Evolutionary conservation across 2,797 vertebrate genomes (phyloP).

Genomic region (Bryconaethiops microstoma): DNA sequence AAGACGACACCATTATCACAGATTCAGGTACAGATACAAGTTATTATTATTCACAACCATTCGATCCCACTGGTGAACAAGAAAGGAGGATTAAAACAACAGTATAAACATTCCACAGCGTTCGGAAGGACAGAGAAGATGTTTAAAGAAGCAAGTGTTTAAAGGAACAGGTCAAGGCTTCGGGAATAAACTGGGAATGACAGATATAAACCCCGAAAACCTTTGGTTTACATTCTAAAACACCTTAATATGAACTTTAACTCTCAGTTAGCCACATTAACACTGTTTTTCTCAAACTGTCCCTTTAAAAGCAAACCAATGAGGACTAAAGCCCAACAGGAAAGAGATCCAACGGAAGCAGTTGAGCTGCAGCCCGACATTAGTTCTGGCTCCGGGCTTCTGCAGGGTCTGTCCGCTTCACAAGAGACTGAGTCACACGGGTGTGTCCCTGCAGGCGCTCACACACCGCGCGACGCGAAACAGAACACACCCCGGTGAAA

Average conservation of each 20-base stretch:
- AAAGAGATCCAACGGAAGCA: slow-evolving; percentile 19
- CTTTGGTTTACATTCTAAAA: no score
- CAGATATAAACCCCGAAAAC: no score
- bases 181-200: no score
- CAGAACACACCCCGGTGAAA: slow-evolving; percentile 28
- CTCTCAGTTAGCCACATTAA: neutral
- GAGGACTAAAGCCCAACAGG: slow-evolving; percentile 4
- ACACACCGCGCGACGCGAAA: neutral
- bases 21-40: neutral
- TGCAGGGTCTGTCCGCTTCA: slow-evolving; percentile 12
- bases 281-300: neutral
- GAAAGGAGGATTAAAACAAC: neutral
- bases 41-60: neutral
- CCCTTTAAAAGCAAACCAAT: neutral
- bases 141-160: neutral
- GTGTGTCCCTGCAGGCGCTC: slow-evolving; percentile 11
- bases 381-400: neutral
- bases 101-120: neutral
- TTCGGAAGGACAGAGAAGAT: neutral
- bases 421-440: slow-evolving; percentile 29
- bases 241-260: neutral
- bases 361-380: slow-evolving; percentile 12
- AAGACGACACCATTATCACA: neutral
- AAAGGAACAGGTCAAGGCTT: neutral
- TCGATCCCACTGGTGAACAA: neutral